These are phyloP conservation scores for Bombus impatiens DNA, from an alignment of 1,140 invertebrate genomes.

Conservation along the genomic window DNA sequence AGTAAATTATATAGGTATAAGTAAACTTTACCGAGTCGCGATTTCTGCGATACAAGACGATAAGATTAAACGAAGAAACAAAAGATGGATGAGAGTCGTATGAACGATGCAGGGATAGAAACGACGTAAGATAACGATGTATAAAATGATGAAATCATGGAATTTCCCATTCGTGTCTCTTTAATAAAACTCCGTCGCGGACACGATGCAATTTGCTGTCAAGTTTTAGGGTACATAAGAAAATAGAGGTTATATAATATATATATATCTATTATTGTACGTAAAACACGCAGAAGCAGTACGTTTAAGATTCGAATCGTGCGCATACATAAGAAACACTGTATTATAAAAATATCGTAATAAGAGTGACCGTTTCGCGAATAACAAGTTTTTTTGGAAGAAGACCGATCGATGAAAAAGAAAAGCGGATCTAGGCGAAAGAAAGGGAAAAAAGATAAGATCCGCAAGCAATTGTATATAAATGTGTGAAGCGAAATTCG, in stretches of 20 bases:
- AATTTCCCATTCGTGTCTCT: slow-evolving; percentile 47
- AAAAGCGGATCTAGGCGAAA: slow-evolving; percentile 9
- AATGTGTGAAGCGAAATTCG: slow-evolving; percentile 19
- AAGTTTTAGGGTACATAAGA: slow-evolving; percentile 58
- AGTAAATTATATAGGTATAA: slow-evolving; percentile 50
- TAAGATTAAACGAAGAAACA: background rate
- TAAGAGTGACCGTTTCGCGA: slow-evolving; percentile 27
- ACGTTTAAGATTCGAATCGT: slow-evolving; percentile 57
- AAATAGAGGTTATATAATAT: slow-evolving; percentile 51
- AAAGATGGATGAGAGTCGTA: background rate
- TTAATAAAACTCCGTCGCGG: slow-evolving; percentile 40
- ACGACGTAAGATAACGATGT: background rate
- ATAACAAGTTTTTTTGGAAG: slow-evolving; percentile 14
- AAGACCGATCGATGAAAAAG: slow-evolving; percentile 31
- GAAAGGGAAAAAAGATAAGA: background rate
- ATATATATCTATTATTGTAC: slow-evolving; percentile 55
- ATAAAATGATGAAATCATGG: background rate
- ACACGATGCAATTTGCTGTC: slow-evolving; percentile 55
- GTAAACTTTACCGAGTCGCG: slow-evolving; percentile 56
- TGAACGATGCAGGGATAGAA: background rate
- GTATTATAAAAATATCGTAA: slow-evolving; percentile 36
- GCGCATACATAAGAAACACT: slow-evolving; percentile 45
- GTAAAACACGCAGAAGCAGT: slow-evolving; percentile 33
- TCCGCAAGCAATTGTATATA: slow-evolving; percentile 52
- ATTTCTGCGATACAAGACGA: slow-evolving; percentile 57